Evolutionary conservation across 2,797 vertebrate genomes (phyloP), one percentile per base, ranked within the genome.

Genomic region (Cirrhinus mrigala): DNA sequence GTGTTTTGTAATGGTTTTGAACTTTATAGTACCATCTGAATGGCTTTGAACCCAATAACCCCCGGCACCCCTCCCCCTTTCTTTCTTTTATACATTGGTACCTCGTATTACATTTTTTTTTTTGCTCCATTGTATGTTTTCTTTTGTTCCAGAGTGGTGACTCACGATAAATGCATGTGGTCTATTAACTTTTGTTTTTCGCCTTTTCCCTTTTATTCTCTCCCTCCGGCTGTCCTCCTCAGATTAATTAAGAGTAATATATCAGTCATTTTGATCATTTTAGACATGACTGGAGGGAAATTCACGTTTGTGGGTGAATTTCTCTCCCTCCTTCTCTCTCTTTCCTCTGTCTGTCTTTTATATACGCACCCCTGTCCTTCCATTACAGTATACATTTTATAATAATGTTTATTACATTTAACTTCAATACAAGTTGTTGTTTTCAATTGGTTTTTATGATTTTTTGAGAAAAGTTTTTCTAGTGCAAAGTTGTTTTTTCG

Each of bases 161-260:
- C 54, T 82, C 54, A 82, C 52, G 54, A 82, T 82, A 82, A 40
- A 69, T 86, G 44, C 66, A 60, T 64, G 54, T 71, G 74, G 73
- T 66, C 62, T 71, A 50, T 24, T 29, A 70, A 44, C 44, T 77
- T 68, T 69, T 60, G 18, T 73, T 79, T 84, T 46, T 15, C 5
- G 1, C 16, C 50, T 40, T 78, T 48, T 11, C 18, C 22, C 56
- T 68, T 71, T 74, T 81, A 18, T 68, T 68, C 69, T 66, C 11
- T 37, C 62, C 40, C 40, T 75, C 56, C 6, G 14, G 20, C 46
- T 68, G 46, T 54, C 60, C 48, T 54, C 46, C n/a, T 44, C 60
- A 66, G 56, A 46, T 76, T 83, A 74, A 74, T 82, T 71, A 73
- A 66, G 56, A 75, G 70, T 46, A 83, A 83, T 73, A 62, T 82